These are phyloP conservation scores for Eulemur albifrons DNA, from an alignment of 2,797 vertebrate species.

Conservation along the genomic window DNA sequence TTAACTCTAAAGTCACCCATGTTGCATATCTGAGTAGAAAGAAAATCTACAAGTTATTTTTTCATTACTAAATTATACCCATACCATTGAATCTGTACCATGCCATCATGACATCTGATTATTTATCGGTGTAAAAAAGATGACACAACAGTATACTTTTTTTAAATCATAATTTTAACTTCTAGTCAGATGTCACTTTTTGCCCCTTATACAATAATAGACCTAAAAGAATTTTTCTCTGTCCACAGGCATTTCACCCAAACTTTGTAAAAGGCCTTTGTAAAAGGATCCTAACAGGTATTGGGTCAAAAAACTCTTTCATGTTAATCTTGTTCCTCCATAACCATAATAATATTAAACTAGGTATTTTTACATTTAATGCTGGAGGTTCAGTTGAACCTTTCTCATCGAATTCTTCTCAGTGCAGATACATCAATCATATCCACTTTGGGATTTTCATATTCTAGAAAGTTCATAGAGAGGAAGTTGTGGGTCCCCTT, in stretches of 20 bases:
- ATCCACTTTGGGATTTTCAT: background rate
- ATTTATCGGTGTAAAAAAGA: background rate
- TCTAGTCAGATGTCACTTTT: background rate
- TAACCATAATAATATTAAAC: background rate
- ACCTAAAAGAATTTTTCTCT: background rate
- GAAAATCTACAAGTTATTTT: background rate
- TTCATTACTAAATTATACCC: background rate
- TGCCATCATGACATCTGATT: background rate
- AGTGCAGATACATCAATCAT: background rate
- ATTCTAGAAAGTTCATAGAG: background rate
- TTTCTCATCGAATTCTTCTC: background rate
- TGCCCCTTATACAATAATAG: background rate
- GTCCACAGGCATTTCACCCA: background rate
- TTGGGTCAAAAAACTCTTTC: background rate
- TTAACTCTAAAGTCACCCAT: background rate
- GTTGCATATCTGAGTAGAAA: background rate
- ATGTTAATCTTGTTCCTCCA: background rate
- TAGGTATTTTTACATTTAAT: background rate
- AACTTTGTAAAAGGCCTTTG: background rate
- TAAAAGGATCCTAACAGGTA: background rate
- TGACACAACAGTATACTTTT: background rate
- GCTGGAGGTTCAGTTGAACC: background rate
- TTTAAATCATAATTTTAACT: background rate
- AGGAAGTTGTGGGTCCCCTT: no score
- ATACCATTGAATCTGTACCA: background rate